phyloP scores from a whole-genome alignment of 1,140 invertebrate genomes.

The Zaprionus inermis region DNA sequence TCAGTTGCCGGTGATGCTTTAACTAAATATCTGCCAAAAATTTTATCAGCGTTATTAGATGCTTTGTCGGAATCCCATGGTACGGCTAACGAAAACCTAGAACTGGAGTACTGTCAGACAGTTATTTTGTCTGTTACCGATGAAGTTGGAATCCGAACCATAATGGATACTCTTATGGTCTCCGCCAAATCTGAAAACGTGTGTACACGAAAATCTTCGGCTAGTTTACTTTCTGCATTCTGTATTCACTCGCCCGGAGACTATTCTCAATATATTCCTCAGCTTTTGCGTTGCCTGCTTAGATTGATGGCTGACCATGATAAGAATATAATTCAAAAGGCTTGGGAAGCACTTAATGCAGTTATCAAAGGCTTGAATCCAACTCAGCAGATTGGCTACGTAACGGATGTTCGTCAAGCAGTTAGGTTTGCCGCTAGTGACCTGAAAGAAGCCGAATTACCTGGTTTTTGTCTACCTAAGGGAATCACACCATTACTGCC shows the following conservation, averaged over 20 bases:
- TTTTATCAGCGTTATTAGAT: slow-evolving; percentile 94
- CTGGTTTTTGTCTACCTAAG: slow-evolving; percentile 98
- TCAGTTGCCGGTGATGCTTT: slow-evolving; percentile 97
- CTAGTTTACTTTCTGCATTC: slow-evolving; percentile 94
- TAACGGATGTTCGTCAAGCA: slow-evolving; percentile 95
- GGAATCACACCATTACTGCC: slow-evolving; percentile 97
- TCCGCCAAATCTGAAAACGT: slow-evolving; percentile 88
- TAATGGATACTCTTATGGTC: slow-evolving; percentile 96
- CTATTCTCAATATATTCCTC: slow-evolving; percentile 93
- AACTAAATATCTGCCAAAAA: slow-evolving; percentile 95
- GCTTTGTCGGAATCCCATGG: slow-evolving; percentile 90
- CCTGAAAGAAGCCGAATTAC: slow-evolving; percentile 91
- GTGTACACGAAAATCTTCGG: slow-evolving; percentile 90
- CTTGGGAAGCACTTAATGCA: slow-evolving; percentile 95
- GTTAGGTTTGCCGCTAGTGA: slow-evolving; percentile 95
- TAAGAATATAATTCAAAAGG: slow-evolving; percentile 91
- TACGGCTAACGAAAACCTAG: slow-evolving; percentile 89
- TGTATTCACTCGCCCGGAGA: slow-evolving; percentile 94
- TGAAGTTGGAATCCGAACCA: slow-evolving; percentile 93
- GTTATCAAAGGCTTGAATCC: slow-evolving; percentile 95
- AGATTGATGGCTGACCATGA: slow-evolving; percentile 93
- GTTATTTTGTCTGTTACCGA: slow-evolving; percentile 96
- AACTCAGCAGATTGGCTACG: slow-evolving; percentile 92
- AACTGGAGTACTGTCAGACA: slow-evolving; percentile 96
- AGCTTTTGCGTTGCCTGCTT: slow-evolving; percentile 94